Conservation (phyloP, 2,888 invertebrate genomes). For the Apocheima hispidaria region DNA sequence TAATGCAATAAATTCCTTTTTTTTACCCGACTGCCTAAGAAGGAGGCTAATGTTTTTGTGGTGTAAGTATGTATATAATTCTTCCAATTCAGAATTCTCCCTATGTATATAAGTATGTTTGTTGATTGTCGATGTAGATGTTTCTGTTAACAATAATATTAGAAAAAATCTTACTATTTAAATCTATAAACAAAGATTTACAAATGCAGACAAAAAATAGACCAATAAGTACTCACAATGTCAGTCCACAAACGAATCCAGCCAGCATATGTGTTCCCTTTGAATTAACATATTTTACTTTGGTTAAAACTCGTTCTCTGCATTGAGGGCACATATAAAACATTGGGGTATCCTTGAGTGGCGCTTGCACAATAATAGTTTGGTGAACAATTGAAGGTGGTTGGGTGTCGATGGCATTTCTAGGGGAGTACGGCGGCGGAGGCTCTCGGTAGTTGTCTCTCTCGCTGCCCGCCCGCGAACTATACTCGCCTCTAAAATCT, state of each 20-base stretch:
- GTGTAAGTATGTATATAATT: too few species aligned
- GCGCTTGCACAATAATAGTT: constrained; percentile 64
- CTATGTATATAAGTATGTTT: too few species aligned
- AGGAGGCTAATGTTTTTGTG: too few species aligned
- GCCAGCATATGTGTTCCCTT: constrained; percentile 76
- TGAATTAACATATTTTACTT: constrained; percentile 71
- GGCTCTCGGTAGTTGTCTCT: constrained; percentile 53
- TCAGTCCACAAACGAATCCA: constrained; percentile 77
- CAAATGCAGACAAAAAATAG: not conserved
- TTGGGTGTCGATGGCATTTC: constrained; percentile 43
- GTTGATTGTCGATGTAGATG: too few species aligned
- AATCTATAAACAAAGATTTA: too few species aligned
- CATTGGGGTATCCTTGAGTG: constrained; percentile 62
- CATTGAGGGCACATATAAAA: constrained; percentile 69
- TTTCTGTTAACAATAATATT: too few species aligned
- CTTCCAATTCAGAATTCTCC: too few species aligned
- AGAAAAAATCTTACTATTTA: too few species aligned
- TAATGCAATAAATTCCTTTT: too few species aligned
- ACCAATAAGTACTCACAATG: constrained; percentile 66
- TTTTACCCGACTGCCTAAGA: too few species aligned
- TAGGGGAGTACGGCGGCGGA: constrained; percentile 70
- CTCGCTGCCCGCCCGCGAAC: constrained; percentile 48
- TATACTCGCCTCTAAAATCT: constrained; percentile 29
- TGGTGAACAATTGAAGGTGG: constrained; percentile 58
- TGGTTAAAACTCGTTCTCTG: constrained; percentile 66